phyloP scores from a whole-genome alignment of 2,797 vertebrate species.

The Philypnodon macrostomus region DNA sequence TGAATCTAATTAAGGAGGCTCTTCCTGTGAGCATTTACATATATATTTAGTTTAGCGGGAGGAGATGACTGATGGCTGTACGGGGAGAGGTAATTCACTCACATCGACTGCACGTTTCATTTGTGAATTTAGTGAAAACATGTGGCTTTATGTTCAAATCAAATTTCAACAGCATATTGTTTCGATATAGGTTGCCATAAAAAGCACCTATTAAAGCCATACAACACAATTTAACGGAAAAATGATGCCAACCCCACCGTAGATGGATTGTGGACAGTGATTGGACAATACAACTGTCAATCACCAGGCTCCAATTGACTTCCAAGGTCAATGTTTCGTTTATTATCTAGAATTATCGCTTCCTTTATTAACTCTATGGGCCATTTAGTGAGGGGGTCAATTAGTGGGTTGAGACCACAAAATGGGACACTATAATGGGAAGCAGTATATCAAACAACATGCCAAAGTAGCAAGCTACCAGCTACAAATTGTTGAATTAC shows the following conservation, averaged over 20 bases:
- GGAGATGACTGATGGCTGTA: constrained; percentile 18
- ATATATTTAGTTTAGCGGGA: constrained; percentile 16
- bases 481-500: too few species aligned
- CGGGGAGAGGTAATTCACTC: constrained; percentile 13
- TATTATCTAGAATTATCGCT: too few species aligned
- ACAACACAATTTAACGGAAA: too few species aligned
- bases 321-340: background rate
- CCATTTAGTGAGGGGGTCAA: too few species aligned
- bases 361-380: too few species aligned
- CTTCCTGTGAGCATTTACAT: constrained; percentile 22
- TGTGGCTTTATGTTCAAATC: constrained; percentile 21
- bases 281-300: background rate
- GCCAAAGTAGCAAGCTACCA: too few species aligned
- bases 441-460: too few species aligned
- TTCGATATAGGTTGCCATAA: background rate
- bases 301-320: background rate
- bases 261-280: too few species aligned
- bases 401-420: too few species aligned
- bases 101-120: constrained; percentile 13
- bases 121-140: constrained; percentile 20
- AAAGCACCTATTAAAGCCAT: background rate
- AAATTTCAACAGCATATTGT: background rate
- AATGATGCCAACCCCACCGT: too few species aligned
- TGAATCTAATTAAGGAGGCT: constrained; percentile 25
- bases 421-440: too few species aligned